Evolutionary conservation across 2,888 invertebrate species (phyloP), one percentile per base, ranked within the genome.

Genomic region (Rosalia funebris): DNA sequence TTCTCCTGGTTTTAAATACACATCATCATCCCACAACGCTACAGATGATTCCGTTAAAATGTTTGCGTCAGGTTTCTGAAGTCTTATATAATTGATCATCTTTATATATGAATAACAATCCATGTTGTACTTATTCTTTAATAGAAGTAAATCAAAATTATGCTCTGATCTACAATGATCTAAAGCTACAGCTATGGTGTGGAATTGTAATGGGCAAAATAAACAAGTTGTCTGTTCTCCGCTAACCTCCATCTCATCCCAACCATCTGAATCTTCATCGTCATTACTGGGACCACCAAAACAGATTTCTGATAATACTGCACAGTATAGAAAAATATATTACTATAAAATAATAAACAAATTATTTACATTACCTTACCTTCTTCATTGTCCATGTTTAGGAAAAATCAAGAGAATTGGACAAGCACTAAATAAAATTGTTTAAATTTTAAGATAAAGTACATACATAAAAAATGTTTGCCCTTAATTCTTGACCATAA

Each of bases 31-130:
- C 94, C 94, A 95, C 2, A 87, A 77, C 1, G 85, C 82, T 61
- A 82, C 79, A 42, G 83, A 80, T 11, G 86, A 77, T 37, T 76
- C 71, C 3, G 82, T 79, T 66, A 86, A 83, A 39, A 85, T 83
- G 60, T 86, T 84, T 0, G 89, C 81, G 47, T 81, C 82, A 1
- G 88, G 82, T 63, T 88, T 88, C 50, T 87, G 84, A 10, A 82
- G 84, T 70, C 92, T 87, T 62, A 94, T 89, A 73, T 88, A 95
- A 81, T 94, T 95, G 0, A 95, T 87, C 73, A 95, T 80, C 78
- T 92, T 92, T 17, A 92, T 89, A 70, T 90, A 92, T 0, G 90
- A 89, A 80, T 94, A 93, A 74, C 90, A 90, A 77, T 94, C 93
- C 87, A 94, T 89, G 69, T 86, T 86, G 73, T 89, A 89, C 76